Evolutionary conservation across 2,113 vertebrate species (phyloP).

Genomic region (Saiga tatarica): DNA sequence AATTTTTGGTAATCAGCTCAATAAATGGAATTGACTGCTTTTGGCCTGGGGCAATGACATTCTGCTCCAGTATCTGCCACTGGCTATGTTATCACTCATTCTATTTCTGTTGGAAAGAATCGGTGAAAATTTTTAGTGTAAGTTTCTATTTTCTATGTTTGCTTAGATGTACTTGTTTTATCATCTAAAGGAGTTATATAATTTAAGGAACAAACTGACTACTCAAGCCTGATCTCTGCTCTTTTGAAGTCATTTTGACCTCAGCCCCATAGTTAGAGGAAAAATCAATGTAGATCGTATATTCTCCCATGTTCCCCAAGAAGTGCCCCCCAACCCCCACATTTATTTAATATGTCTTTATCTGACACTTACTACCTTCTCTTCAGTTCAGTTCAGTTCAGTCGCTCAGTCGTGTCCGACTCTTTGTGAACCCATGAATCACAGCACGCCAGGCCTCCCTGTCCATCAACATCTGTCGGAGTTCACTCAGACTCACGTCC

Average conservation of each 20-base stretch:
- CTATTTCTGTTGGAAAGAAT: background rate
- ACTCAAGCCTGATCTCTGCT: background rate
- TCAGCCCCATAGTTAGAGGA: background rate
- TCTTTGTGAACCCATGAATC: no score
- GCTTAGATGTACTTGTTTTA: background rate
- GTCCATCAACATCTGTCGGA: no score
- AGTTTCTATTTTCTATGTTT: background rate
- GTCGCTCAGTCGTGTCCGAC: no score
- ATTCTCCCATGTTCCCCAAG: background rate
- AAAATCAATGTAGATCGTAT: background rate
- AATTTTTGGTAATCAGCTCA: background rate
- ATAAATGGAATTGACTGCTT: background rate
- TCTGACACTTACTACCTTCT: background rate
- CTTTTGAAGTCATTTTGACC: background rate
- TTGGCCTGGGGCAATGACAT: background rate
- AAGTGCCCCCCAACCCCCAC: background rate
- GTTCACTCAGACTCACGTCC: no score
- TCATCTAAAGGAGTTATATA: background rate
- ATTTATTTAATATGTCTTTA: slow-evolving; percentile 5
- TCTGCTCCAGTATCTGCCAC: background rate
- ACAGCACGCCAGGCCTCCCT: no score
- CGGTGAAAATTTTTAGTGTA: background rate
- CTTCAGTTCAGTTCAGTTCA: no score
- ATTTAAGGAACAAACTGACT: background rate
- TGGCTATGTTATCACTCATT: background rate